These are phyloP conservation scores for Drosophila infuscata DNA, from an alignment of 2,888 invertebrate species.

Conservation along the genomic window DNA sequence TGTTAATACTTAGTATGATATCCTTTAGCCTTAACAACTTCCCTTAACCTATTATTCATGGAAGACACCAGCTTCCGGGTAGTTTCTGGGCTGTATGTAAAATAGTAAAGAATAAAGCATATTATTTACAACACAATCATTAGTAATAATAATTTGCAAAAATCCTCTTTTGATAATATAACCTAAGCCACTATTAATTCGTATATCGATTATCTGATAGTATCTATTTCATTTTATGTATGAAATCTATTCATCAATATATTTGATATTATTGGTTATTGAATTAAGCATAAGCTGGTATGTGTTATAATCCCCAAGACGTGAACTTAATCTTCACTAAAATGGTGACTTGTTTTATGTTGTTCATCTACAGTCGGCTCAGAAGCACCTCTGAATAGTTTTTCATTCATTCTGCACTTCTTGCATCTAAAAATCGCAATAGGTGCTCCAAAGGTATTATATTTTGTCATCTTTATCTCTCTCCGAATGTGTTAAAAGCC, in stretches of 20 bases:
- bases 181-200: background rate
- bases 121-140: background rate
- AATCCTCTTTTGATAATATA: background rate
- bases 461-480: background rate
- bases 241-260: background rate
- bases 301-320: background rate
- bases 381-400: background rate
- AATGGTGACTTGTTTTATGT: too few relatives aligned
- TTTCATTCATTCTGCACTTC: background rate
- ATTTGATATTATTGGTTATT: background rate
- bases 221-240: background rate
- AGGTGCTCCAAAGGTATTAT: background rate
- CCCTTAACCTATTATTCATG: too few relatives aligned
- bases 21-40: too few relatives aligned
- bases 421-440: background rate
- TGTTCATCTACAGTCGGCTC: background rate
- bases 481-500: slow-evolving; percentile 18
- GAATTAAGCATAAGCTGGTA: background rate
- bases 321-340: background rate
- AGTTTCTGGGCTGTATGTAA: too few relatives aligned
- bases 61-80: too few relatives aligned
- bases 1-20: too few relatives aligned
- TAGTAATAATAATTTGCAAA: background rate
- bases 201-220: background rate
- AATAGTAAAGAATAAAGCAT: background rate